Conservation (phyloP, 2,113 vertebrate species). For the Cochlearius cochlearius region DNA sequence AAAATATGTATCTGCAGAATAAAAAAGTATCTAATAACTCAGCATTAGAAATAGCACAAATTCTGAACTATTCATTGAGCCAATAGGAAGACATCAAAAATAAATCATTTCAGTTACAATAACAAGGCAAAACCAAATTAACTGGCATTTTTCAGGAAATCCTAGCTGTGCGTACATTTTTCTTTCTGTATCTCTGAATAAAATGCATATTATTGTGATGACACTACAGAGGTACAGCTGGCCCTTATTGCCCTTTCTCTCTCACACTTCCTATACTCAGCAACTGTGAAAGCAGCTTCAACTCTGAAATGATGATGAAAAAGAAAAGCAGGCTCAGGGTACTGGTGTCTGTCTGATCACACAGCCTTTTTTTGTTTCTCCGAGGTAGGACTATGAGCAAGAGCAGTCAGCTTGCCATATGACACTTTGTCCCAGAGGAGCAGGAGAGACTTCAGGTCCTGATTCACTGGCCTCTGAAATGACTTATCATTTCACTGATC, state of each 20-base stretch:
- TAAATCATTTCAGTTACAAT: neutral
- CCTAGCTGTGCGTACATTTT: neutral
- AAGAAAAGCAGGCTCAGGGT: conserved; percentile 8
- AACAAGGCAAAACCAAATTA: neutral
- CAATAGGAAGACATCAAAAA: neutral
- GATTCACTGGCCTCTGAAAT: conserved; percentile 7
- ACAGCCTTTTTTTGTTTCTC: neutral
- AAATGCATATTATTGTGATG: neutral
- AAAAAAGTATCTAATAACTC: neutral
- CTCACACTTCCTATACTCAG: neutral
- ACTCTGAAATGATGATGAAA: neutral
- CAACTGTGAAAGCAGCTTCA: neutral
- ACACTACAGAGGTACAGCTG: neutral
- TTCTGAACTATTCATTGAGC: neutral
- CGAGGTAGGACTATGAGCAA: neutral
- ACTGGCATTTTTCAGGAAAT: neutral
- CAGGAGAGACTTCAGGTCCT: neutral
- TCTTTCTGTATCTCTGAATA: neutral
- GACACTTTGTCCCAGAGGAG: neutral
- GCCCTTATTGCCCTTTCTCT: neutral
- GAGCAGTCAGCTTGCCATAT: conserved; percentile 30
- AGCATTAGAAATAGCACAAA: neutral
- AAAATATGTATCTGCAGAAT: neutral
- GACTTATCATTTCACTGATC: neutral
- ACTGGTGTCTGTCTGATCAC: neutral